Percentiles rank a stretch among this genome's conserved stretches.
Conservation (phyloP, 1,140 invertebrate genomes). For the Eurosta solidaginis region DNA sequence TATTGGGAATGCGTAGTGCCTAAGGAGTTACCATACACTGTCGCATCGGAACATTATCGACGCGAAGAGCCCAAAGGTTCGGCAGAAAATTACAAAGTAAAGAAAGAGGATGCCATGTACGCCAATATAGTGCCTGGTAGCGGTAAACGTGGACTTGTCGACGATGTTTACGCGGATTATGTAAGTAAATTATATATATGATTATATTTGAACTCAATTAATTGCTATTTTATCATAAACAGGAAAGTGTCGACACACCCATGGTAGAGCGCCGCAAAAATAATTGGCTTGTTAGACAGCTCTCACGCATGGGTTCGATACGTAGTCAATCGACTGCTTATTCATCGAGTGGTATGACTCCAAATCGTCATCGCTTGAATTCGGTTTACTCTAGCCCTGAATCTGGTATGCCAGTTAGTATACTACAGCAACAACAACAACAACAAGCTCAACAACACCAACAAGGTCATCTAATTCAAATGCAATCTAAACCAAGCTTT, state of each 20-base stretch:
- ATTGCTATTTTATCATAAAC: constrained; percentile 34
- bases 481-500: constrained; percentile 71
- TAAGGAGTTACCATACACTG: constrained; percentile 82
- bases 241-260: constrained; percentile 88
- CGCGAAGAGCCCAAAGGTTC: constrained; percentile 81
- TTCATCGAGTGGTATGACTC: constrained; percentile 78
- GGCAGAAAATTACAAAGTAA: constrained; percentile 82
- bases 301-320: constrained; percentile 80
- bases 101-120: constrained; percentile 79
- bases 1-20: constrained; percentile 92
- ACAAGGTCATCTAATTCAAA: constrained; percentile 42
- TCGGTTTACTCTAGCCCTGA: constrained; percentile 80
- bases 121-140: constrained; percentile 68
- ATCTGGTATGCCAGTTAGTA: constrained; percentile 63
- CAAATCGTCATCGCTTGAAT: constrained; percentile 72
- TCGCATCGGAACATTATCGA: constrained; percentile 82
- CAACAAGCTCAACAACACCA: constrained; percentile 50
- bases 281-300: constrained; percentile 83
- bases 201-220: not conserved
- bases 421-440: constrained; percentile 56
- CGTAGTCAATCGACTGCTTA: constrained; percentile 82
- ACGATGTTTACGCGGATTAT: constrained; percentile 85
- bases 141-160: constrained; percentile 66
- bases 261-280: constrained; percentile 82
- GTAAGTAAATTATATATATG: constrained; percentile 64